Percentiles rank a stretch among this genome's conserved stretches.
Evolutionary conservation across 2,797 vertebrate genomes (phyloP).

Genomic region (Delichon dasypus): DNA sequence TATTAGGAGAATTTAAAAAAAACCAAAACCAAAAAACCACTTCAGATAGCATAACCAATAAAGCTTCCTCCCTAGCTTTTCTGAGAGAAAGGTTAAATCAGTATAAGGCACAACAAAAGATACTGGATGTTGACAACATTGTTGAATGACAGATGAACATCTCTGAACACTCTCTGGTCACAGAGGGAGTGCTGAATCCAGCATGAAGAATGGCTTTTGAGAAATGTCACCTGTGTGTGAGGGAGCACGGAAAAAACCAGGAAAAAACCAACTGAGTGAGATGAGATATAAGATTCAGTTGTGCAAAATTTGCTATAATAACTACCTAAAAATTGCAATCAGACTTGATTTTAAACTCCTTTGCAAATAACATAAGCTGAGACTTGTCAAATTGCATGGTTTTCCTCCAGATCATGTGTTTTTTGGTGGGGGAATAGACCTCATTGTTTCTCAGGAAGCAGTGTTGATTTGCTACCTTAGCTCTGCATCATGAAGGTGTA

Average conservation of each 20-base stretch:
- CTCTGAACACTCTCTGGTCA: neutral
- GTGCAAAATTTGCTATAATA: neutral
- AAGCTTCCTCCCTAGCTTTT: neutral
- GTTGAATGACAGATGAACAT: neutral
- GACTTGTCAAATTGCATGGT: neutral
- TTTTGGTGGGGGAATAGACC: neutral
- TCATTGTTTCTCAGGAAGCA: neutral
- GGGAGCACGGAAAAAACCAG: neutral
- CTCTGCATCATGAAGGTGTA: accelerated
- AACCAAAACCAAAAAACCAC: neutral
- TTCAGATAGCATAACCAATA: neutral
- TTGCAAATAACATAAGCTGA: neutral
- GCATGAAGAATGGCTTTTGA: constrained; percentile 11
- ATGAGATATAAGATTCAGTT: neutral
- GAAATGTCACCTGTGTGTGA: constrained; percentile 4
- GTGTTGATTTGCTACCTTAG: neutral
- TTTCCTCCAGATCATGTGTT: accelerated
- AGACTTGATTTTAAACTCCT: neutral
- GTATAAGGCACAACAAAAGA: neutral
- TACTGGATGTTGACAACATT: neutral
- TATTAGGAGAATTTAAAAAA: neutral
- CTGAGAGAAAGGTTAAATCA: neutral
- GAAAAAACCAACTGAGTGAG: neutral
- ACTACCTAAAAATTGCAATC: neutral
- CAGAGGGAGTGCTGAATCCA: neutral